Evolutionary conservation across 2,888 invertebrate genomes (phyloP).

Genomic region (Thelaira solivaga): DNA sequence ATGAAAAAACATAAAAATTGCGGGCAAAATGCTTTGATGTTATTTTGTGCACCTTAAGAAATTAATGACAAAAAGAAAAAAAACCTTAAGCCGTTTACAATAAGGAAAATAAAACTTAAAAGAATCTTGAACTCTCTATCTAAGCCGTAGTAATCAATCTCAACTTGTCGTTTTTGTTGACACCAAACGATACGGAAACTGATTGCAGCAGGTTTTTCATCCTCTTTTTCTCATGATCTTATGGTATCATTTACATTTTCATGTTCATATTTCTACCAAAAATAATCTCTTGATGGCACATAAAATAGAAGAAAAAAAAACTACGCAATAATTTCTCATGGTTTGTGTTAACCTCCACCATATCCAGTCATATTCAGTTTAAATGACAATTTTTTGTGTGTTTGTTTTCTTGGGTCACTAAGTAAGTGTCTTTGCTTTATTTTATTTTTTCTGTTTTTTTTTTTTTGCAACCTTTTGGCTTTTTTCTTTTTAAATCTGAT

Average conservation of each 20-base stretch:
- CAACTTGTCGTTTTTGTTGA: conserved; percentile 67
- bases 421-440: background rate
- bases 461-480: conserved; percentile 48
- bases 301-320: conserved; percentile 7
- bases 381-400: conserved; percentile 31
- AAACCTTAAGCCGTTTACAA: conserved; percentile 59
- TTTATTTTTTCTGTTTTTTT: background rate
- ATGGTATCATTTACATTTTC: conserved; percentile 57
- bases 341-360: background rate
- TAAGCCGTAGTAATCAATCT: conserved; percentile 67
- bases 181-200: conserved; percentile 32
- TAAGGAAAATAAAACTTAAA: conserved; percentile 47
- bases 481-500: conserved; percentile 19
- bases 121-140: conserved; percentile 41
- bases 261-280: background rate
- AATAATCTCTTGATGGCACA: conserved; percentile 1
- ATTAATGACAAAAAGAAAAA: conserved; percentile 39
- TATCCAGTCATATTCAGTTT: background rate
- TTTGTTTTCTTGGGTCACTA: conserved; percentile 1
- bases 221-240: conserved; percentile 46
- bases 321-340: conserved; percentile 50
- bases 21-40: conserved; percentile 43
- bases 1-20: background rate
- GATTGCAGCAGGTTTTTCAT: conserved; percentile 70
- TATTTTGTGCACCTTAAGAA: conserved; percentile 50